These are phyloP conservation scores for Icerya purchasi DNA, from an alignment of 2,888 invertebrate genomes.

Conservation along the genomic window DNA sequence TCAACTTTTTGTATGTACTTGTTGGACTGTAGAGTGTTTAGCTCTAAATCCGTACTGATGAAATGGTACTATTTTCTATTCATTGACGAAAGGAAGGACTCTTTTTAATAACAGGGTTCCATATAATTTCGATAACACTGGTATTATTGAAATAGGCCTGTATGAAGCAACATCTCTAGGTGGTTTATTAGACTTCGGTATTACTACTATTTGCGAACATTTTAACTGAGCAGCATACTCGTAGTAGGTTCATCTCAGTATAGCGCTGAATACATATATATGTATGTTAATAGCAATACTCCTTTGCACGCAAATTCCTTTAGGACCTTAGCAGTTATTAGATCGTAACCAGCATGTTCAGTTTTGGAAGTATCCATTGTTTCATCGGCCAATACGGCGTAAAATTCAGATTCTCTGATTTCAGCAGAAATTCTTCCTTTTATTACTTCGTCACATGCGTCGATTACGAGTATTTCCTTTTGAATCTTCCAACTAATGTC, in stretches of 20 bases:
- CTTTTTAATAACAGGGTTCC: neutral
- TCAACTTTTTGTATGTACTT: neutral
- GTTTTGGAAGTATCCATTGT: no score
- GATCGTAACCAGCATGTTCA: no score
- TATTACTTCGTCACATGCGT: no score
- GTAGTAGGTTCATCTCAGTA: neutral
- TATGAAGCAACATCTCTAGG: neutral
- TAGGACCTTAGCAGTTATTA: neutral
- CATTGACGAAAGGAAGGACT: neutral
- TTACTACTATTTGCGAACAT: neutral
- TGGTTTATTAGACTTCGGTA: neutral
- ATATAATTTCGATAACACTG: neutral
- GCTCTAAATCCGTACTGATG: neutral
- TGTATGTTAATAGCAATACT: neutral
- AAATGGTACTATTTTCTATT: neutral
- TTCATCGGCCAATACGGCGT: no score
- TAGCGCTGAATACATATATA: neutral
- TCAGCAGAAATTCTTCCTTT: no score
- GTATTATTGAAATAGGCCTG: neutral
- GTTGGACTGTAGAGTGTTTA: neutral
- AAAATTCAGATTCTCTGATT: no score
- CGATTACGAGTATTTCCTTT: no score
- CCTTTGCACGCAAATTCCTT: neutral
- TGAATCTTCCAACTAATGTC: no score
- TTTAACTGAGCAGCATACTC: neutral